These are phyloP conservation scores for Coptodon bakossiorum DNA, from an alignment of 2,113 vertebrate genomes.

Conservation along the genomic window DNA sequence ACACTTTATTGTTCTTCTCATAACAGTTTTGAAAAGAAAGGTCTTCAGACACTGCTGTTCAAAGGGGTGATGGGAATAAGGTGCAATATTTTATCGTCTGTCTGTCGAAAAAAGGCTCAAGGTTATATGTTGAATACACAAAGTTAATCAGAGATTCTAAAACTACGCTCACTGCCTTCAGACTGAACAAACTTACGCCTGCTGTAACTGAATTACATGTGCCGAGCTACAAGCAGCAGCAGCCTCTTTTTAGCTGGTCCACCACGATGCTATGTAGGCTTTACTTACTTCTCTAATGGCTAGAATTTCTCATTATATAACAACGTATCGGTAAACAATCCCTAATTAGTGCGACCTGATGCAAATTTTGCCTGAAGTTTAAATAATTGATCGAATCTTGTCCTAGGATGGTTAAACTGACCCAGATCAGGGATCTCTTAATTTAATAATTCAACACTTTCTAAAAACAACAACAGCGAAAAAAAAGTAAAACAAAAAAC, in stretches of 20 bases:
- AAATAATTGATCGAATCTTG: constrained; percentile 52
- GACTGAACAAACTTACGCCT: not conserved
- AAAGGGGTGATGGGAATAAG: not conserved
- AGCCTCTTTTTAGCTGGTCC: not conserved
- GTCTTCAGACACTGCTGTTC: not conserved
- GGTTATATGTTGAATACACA: not conserved
- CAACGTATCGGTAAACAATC: constrained; percentile 44
- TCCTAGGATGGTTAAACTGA: constrained; percentile 6
- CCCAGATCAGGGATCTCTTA: not conserved
- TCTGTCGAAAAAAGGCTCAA: not conserved
- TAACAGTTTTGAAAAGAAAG: not conserved
- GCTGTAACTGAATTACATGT: not conserved
- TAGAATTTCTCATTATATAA: constrained; percentile 27
- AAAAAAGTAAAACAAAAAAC: not conserved
- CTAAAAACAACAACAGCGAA: not conserved
- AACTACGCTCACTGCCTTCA: not conserved
- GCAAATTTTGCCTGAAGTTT: constrained; percentile 11
- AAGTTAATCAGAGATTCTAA: not conserved
- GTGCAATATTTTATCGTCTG: not conserved
- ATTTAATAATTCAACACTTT: not conserved
- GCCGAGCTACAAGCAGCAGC: not conserved
- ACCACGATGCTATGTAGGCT: not conserved
- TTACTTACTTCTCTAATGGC: constrained; percentile 20
- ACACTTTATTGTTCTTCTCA: not conserved
- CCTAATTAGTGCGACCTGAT: constrained; percentile 30